phyloP scores from a whole-genome alignment of 2,797 vertebrate genomes.

The Catamblyrhynchus diadema region DNA sequence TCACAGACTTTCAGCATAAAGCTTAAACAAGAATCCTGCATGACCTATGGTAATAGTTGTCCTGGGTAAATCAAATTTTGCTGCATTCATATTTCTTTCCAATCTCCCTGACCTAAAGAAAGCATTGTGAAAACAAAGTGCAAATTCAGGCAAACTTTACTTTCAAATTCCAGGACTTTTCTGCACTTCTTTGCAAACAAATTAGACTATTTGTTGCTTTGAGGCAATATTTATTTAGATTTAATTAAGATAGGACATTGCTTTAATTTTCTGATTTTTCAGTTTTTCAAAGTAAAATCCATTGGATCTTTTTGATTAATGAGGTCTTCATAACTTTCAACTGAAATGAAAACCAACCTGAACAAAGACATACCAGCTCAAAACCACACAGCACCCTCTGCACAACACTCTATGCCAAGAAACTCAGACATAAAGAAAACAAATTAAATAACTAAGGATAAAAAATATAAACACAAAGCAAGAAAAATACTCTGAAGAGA shows the following conservation, averaged over 20 bases:
- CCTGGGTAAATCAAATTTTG: not conserved
- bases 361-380: not conserved
- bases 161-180: not conserved
- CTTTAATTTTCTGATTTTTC: not conserved
- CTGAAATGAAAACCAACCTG: not conserved
- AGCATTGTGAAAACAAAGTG: not conserved
- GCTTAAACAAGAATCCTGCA: not conserved
- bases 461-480: not conserved
- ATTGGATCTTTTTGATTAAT: not conserved
- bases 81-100: not conserved
- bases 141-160: not conserved
- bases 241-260: not conserved
- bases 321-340: not conserved
- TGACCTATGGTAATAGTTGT: not conserved
- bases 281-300: not conserved
- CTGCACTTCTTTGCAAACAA: not conserved
- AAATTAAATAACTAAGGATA: not conserved
- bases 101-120: not conserved
- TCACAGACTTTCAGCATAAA: not conserved
- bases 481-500: not conserved
- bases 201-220: not conserved
- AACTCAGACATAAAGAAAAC: not conserved
- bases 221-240: not conserved
- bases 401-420: not conserved
- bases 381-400: not conserved